Evolutionary conservation across 2,113 vertebrate genomes (phyloP), one percentile per base, ranked within the genome.

Genomic region (Ochotona curzoniae): DNA sequence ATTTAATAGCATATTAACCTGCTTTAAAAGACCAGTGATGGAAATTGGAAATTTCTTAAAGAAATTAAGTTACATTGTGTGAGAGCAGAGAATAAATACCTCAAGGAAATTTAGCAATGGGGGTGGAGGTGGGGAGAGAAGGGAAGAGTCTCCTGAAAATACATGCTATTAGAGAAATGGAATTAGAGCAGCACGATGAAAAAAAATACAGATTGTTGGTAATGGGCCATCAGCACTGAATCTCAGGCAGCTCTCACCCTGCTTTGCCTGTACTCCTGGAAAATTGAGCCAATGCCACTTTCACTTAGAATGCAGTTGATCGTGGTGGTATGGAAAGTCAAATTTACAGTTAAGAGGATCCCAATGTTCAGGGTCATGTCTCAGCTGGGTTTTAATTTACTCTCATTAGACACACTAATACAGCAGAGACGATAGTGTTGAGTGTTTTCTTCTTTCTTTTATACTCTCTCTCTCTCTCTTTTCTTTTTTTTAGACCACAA

Each of bases 1-100:
- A 98, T 98, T 98, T 98, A 97, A 97, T 87, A 97, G 95, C 81
- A 94, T 92, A 97, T 98, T 98, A 97, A 97, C 92, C 93, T 95
- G 93, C 91, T 96, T 94, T 97, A 98, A 98, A 98, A 98, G 93
- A 96, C 71, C 88, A 97, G 67, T 49, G 74, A 83, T 83, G 94
- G 83, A 84, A 92, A 97, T 97, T 83, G 94, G 83, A 84, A 92
- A 97, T 97, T 96, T 96, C 95, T 96, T 96, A 87, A 80, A 83
- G 93, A 96, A 97, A 96, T 63, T 87, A 96, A 92, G 93, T 97
- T 86, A 57, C 69, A 75, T 95, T 96, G 8, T 87, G n/a, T 3
- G 83, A 92, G 87, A 96, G 97, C 75, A 97, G 95, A 96, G 70
- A 44, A 91, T 32, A 93, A 93, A 93, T 78, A 94, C 28, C 35